Evolutionary conservation across 2,113 vertebrate species (phyloP).

Genomic region (Solea senegalensis): DNA sequence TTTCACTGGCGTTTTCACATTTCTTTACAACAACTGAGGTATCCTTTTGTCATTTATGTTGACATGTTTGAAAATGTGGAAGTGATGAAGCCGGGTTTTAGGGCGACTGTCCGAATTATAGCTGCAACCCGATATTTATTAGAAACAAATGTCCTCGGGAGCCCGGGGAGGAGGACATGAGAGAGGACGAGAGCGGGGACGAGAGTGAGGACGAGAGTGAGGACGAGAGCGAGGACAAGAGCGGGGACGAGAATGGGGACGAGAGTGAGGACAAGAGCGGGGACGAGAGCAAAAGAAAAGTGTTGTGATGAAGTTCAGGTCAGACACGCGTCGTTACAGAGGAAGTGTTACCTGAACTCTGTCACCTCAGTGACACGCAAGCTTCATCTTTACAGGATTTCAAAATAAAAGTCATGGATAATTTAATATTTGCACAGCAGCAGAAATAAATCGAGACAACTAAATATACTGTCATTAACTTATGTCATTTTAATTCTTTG

Average conservation of each 20-base stretch:
- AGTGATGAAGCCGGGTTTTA: slow-evolving; percentile 12
- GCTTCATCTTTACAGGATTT: not conserved
- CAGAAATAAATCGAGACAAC: too few species aligned
- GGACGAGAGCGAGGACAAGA: too few species aligned
- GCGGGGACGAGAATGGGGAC: too few species aligned
- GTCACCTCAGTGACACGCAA: not conserved
- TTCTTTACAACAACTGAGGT: not conserved
- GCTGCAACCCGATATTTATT: slow-evolving; percentile 28
- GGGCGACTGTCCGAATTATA: slow-evolving; percentile 22
- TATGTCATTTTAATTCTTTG: too few species aligned
- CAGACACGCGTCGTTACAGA: not conserved
- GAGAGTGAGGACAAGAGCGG: too few species aligned
- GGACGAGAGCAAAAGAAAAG: not conserved
- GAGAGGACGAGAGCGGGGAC: too few species aligned
- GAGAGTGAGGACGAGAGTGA: too few species aligned
- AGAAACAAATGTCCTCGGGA: slow-evolving; percentile 26
- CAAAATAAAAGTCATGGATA: not conserved
- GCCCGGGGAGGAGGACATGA: not conserved
- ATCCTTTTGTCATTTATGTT: slow-evolving; percentile 7
- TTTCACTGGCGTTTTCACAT: slow-evolving; percentile 10
- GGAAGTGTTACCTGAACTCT: not conserved
- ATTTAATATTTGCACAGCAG: not conserved
- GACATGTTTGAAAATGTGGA: slow-evolving; percentile 39
- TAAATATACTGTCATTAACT: too few species aligned
- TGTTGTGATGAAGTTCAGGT: not conserved